phyloP scores from a whole-genome alignment of 1,140 invertebrate species.

The Pararge aegeria region DNA sequence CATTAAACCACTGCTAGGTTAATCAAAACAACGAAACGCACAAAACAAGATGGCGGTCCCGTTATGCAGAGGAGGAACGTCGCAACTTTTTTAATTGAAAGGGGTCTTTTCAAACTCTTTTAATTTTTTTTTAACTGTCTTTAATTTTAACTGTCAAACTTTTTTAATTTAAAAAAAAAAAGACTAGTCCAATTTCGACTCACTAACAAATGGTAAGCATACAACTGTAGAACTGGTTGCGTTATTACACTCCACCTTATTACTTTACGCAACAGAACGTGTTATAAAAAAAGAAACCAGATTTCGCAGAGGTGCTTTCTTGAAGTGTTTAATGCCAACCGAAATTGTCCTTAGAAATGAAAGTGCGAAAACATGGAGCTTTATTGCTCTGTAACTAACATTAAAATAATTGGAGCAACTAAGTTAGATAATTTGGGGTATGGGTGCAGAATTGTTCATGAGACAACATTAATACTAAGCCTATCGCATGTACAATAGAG shows the following conservation, averaged over 20 bases:
- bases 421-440: not conserved
- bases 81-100: not conserved
- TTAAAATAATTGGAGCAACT: not conserved
- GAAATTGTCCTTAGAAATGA: constrained; percentile 43
- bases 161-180: constrained; percentile 2
- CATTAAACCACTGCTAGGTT: too few species aligned
- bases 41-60: not conserved
- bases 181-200: constrained; percentile 37
- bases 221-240: constrained; percentile 41
- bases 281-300: constrained; percentile 62
- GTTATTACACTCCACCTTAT: constrained; percentile 43
- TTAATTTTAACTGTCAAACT: not conserved
- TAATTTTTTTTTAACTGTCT: too few species aligned
- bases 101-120: too few species aligned
- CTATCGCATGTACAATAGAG: too few species aligned
- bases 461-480: too few species aligned
- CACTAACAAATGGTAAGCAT: constrained; percentile 34
- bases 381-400: not conserved
- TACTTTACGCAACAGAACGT: constrained; percentile 53
- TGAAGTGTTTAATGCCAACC: constrained; percentile 36
- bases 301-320: constrained; percentile 53
- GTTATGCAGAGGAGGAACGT: not conserved
- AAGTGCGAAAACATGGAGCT: constrained; percentile 24
- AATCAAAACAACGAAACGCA: too few species aligned
- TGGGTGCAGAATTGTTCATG: too few species aligned